Evolutionary conservation across 2,113 vertebrate species (phyloP).

Genomic region (Rhombomys opimus): DNA sequence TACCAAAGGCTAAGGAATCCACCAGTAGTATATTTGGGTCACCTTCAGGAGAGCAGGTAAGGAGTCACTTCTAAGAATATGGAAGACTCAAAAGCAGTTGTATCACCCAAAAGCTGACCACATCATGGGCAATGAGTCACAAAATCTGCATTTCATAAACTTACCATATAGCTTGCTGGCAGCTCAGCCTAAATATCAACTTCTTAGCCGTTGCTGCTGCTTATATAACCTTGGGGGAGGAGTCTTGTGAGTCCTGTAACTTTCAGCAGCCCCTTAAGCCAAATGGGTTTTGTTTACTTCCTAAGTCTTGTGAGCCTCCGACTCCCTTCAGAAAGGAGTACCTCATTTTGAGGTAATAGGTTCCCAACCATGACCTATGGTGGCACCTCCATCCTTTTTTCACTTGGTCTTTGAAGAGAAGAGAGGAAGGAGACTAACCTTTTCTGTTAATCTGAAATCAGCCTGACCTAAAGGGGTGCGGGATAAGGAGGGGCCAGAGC

Average conservation of each 20-base stretch:
- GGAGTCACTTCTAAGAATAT: no score
- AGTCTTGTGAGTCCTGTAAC: not conserved
- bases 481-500: not conserved
- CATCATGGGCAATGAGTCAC: not conserved
- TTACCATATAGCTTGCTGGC: not conserved
- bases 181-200: not conserved
- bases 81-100: not conserved
- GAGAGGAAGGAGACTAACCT: not conserved
- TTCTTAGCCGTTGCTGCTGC: not conserved
- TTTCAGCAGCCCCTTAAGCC: not conserved
- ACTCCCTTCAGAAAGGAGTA: not conserved
- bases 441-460: not conserved
- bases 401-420: not conserved
- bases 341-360: not conserved
- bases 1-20: not conserved
- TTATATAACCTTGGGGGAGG: not conserved
- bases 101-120: not conserved
- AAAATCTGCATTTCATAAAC: not conserved
- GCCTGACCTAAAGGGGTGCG: not conserved
- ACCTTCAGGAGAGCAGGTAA: not conserved
- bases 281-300: not conserved
- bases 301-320: not conserved
- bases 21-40: not conserved
- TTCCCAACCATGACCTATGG: not conserved
- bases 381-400: accelerated